Base-by-base conservation (phyloP, 2,888 invertebrate genomes). In the Drosophila eohydei region DNA sequence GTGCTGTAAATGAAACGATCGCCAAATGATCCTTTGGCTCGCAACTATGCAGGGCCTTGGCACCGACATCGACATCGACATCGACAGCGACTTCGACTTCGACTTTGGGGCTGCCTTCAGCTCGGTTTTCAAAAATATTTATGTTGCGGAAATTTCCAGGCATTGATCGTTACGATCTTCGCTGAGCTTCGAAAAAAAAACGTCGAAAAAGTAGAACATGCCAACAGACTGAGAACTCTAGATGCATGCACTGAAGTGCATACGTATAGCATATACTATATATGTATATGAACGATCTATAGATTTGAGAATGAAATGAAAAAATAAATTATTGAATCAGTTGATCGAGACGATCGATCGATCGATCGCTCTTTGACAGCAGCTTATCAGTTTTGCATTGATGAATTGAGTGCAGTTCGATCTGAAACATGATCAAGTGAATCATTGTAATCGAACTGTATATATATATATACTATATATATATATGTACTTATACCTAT, bases 1-100 rank as follows among this genome's bases (percentile, higher is more conserved):
- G 78, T 78, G 78, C 78, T 80, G 78, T 77, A 78, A 80, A 80
- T 78, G 81, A 78, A 78, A 78, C 81, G 78, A 80, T 78, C 78
- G 81, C 77, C 77, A 78, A 78, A 78, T 78, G 77, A 78, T 78
- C 80, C 77, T 78, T 78, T 77, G 48, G 28, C 38, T 50, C 41
- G 34, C 69, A 61, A 61, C 74, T 65, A 55, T 48, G 64, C 43
- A 50, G 56, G 46, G 54, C 60, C 32, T 6, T 16, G 30, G 43
- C 34, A 16, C 14, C 32, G 41, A 16, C 59, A 2, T 3, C 28
- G 36, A 21, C 40, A 38, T 56, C 52, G 30, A 5, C 30, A 21
- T 1, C 21, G 21, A 21, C 21, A 1, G 1, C 26, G 34, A 38
- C 46, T 44, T 41, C 36, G 50, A 48, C 48, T 48, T 43, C 11